Conservation (phyloP, 1,140 invertebrate genomes). For the Drosophila persimilis region DNA sequence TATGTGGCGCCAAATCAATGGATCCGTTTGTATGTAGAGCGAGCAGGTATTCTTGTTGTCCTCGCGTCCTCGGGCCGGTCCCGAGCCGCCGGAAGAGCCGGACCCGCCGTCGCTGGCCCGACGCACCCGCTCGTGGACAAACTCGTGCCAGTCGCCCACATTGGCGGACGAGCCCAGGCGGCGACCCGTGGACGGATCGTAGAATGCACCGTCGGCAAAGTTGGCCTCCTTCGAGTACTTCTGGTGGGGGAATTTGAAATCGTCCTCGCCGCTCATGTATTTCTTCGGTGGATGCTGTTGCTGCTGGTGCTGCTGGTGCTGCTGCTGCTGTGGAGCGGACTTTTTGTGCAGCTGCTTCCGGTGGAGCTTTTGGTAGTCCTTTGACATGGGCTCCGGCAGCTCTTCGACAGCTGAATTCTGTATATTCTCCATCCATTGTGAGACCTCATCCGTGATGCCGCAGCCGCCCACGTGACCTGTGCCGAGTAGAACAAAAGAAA, state of each 20-base stretch:
- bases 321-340: slow-evolving; percentile 48
- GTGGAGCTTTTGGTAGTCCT: slow-evolving; percentile 75
- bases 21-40: slow-evolving; percentile 98
- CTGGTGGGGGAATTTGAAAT: slow-evolving; percentile 81
- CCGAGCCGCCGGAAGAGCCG: slow-evolving; percentile 81
- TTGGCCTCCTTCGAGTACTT: slow-evolving; percentile 83
- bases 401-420: slow-evolving; percentile 91
- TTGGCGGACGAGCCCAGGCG: slow-evolving; percentile 63
- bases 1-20: slow-evolving; percentile 97
- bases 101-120: slow-evolving; percentile 85
- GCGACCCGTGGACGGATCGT: slow-evolving; percentile 71
- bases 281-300: slow-evolving; percentile 82
- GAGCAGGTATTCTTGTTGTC: slow-evolving; percentile 94
- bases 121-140: slow-evolving; percentile 77
- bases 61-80: slow-evolving; percentile 84
- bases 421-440: slow-evolving; percentile 95
- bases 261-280: slow-evolving; percentile 71
- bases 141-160: slow-evolving; percentile 73
- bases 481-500: slow-evolving; percentile 32
- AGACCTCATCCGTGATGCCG: slow-evolving; percentile 92
- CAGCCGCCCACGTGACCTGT: slow-evolving; percentile 92
- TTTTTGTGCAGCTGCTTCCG: slow-evolving; percentile 77
- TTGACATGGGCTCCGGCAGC: slow-evolving; percentile 80
- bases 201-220: slow-evolving; percentile 72
- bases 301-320: slow-evolving; percentile 75